phyloP scores from a whole-genome alignment of 2,113 vertebrate species.

The Mesembrinibis cayennensis region DNA sequence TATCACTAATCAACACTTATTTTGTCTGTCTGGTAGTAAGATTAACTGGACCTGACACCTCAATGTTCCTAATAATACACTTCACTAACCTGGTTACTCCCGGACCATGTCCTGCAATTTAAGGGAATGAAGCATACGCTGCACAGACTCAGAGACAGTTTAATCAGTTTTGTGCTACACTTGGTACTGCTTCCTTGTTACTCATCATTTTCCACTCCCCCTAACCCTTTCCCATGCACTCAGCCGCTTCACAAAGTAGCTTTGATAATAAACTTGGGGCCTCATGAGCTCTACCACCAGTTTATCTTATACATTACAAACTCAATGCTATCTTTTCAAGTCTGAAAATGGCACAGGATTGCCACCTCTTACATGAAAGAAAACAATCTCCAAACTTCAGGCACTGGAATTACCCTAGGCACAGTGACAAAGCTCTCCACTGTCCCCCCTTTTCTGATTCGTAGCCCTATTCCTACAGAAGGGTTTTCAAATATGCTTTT shows the following conservation, averaged over 20 bases:
- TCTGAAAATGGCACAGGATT: not conserved
- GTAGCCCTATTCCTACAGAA: not conserved
- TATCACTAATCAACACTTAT: not conserved
- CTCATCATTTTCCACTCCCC: not conserved
- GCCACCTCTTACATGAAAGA: not conserved
- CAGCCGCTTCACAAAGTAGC: not conserved
- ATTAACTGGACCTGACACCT: not conserved
- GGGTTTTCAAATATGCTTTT: not conserved
- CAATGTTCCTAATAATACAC: not conserved
- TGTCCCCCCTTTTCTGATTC: not conserved
- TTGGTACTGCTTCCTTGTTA: not conserved
- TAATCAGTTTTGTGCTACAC: not conserved
- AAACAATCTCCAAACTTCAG: not conserved
- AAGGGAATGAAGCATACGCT: not conserved
- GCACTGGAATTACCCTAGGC: not conserved
- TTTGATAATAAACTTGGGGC: not conserved
- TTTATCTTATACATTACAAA: not conserved
- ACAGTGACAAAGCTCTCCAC: not conserved
- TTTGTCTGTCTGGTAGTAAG: not conserved
- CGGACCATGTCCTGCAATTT: not conserved
- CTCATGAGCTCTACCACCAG: not conserved
- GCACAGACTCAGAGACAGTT: not conserved
- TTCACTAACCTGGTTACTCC: not conserved
- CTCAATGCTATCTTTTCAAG: not conserved
- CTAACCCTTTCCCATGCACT: not conserved